phyloP scores from a whole-genome alignment of 2,113 vertebrate species.

The Osmerus mordax region DNA sequence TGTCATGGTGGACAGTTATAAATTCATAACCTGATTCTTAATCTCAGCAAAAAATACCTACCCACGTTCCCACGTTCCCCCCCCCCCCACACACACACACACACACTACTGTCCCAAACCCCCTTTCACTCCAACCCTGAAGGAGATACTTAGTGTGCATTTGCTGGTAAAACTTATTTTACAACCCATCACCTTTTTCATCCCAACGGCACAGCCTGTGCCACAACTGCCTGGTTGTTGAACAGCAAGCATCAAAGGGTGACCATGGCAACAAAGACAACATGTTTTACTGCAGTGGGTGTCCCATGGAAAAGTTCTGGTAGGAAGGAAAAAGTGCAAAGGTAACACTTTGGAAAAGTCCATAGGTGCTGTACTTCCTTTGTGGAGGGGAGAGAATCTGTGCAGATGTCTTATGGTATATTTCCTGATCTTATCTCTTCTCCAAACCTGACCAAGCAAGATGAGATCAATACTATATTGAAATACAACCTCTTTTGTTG shows the following conservation, averaged over 20 bases:
- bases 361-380: no score
- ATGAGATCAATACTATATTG: neutral
- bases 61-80: no score
- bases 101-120: neutral
- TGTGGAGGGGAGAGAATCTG: no score
- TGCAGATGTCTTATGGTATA: no score
- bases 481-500: neutral
- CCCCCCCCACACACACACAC: no score
- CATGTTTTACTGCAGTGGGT: slow-evolving; percentile 5
- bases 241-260: slow-evolving; percentile 15
- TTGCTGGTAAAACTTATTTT: slow-evolving; percentile 36
- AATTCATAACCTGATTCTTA: no score
- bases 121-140: neutral
- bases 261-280: slow-evolving; percentile 19
- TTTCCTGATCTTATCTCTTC: neutral
- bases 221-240: slow-evolving; percentile 19
- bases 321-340: slow-evolving; percentile 18
- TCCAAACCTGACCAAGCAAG: neutral
- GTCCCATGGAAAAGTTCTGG: neutral
- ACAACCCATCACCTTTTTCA: slow-evolving; percentile 34
- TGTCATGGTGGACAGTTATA: no score
- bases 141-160: neutral
- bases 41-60: no score
- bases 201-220: slow-evolving; percentile 9
- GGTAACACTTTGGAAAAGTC: slow-evolving; percentile 1